A percentile compares a stretch with the other conserved stretches of the same genome.
Evolutionary conservation across 2,113 vertebrate genomes (phyloP).

Genomic region (Onychorhynchus coronatus): DNA sequence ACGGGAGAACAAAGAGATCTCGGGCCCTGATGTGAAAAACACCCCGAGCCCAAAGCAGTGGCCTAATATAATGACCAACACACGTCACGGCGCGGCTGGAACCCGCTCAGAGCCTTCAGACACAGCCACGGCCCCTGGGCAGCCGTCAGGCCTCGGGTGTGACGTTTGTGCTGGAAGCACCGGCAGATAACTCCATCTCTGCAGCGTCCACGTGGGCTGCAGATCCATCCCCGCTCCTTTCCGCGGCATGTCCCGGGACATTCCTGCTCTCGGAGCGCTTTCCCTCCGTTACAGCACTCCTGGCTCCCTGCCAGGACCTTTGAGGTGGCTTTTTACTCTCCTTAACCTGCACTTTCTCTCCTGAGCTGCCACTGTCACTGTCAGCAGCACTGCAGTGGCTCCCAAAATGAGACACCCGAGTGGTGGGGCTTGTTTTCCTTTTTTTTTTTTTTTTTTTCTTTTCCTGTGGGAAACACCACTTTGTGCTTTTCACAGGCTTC

Average conservation of each 20-base stretch:
- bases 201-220: background rate
- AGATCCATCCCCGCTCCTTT: slow-evolving; percentile 28
- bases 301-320: slow-evolving; percentile 39
- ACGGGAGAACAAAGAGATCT: slow-evolving; percentile 41
- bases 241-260: slow-evolving; percentile 14
- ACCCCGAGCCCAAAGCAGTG: background rate
- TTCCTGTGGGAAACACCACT: background rate
- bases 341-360: background rate
- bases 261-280: background rate
- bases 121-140: background rate
- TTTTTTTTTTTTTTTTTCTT: background rate
- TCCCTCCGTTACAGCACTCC: slow-evolving; percentile 4
- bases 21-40: slow-evolving; percentile 43
- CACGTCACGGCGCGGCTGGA: background rate
- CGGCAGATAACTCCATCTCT: background rate
- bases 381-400: background rate
- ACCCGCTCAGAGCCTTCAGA: background rate
- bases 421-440: background rate
- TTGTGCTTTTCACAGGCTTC: background rate
- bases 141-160: background rate
- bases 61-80: background rate
- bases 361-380: too few species aligned
- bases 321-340: background rate
- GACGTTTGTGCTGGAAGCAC: slow-evolving; percentile 22
- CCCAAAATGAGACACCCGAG: background rate